Percentiles rank a stretch among this genome's conserved stretches.
phyloP scores from a whole-genome alignment of 2,797 vertebrate species.

The Tiaroga cobitis region DNA sequence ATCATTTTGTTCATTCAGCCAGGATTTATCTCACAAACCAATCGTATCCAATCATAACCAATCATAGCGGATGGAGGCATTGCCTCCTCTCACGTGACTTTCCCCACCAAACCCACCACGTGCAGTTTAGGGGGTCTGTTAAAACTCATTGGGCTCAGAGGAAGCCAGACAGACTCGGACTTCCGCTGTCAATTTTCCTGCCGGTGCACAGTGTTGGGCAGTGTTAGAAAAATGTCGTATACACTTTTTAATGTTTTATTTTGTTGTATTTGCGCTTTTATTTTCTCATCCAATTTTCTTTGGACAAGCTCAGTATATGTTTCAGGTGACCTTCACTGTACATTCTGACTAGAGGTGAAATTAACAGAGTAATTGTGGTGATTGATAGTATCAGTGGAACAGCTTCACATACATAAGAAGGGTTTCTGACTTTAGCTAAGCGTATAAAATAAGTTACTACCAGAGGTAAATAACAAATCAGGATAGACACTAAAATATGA shows the following conservation, averaged over 20 bases:
- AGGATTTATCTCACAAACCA: background rate
- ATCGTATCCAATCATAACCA: background rate
- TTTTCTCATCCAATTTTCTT: background rate
- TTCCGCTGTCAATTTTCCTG: background rate
- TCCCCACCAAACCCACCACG: background rate
- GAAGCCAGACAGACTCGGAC: background rate
- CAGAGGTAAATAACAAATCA: constrained; percentile 31
- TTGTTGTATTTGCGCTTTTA: background rate
- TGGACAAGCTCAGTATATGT: background rate
- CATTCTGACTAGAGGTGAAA: constrained; percentile 18
- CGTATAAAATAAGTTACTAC: background rate
- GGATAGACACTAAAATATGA: constrained; percentile 6
- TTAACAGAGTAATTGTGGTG: background rate
- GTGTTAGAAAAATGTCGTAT: background rate
- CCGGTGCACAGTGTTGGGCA: background rate
- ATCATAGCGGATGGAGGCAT: background rate
- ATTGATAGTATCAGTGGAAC: constrained; percentile 7
- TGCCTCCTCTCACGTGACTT: background rate
- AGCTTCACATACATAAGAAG: background rate
- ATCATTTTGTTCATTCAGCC: background rate
- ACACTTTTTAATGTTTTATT: too few species aligned
- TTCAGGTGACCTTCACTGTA: constrained; percentile 32
- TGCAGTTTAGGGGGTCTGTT: background rate
- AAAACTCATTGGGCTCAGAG: background rate
- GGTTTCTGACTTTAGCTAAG: background rate